Evolutionary conservation across 2,888 invertebrate species (phyloP), one percentile per base, ranked within the genome.

Genomic region (Drosophila mercatorum): DNA sequence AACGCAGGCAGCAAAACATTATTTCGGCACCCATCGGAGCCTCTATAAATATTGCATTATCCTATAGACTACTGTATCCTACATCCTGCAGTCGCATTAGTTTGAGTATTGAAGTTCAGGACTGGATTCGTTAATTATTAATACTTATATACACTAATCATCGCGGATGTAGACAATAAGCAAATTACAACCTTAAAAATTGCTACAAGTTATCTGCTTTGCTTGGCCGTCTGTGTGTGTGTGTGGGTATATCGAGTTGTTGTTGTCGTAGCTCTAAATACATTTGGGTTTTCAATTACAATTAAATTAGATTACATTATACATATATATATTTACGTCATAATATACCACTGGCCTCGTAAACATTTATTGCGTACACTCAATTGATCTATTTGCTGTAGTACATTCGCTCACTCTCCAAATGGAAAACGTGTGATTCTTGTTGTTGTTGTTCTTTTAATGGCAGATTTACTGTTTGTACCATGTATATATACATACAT

Each of bases 161-260:
- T 55, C 64, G 8, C 28, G 51, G 57, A 44, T 46, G 55, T 61
- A 66, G 63, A 57, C 58, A 74, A 68, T 75, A 69, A 68, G 72
- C 84, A 69, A 86, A 86, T 69, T 91, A 91, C 91, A 91, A 92
- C 91, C 91, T 85, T 89, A 81, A 83, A 80, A 92, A 91, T 92
- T 91, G 91, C 91, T 91, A 89, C 89, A 67, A 64, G 68, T 76
- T 73, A 56, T n/a, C 52, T 57, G 59, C 51, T 61, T 61, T 47
- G 47, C 41, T 68, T 57, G 51, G 61, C 49, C 31, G 22, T 49
- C 34, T 51, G 12, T 5, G 43, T 12, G 26, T 10, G 22, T 22
- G 17, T 17, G 17, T 17, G 17, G 17, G 17, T 61, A 46, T 62
- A 52, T 62, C 67, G n/a, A 55, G 34, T 34, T 44, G 17, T 40